Evolutionary conservation across 2,888 invertebrate genomes (phyloP), one percentile per base, ranked within the genome.

Genomic region (Caenorhabditis sinica): DNA sequence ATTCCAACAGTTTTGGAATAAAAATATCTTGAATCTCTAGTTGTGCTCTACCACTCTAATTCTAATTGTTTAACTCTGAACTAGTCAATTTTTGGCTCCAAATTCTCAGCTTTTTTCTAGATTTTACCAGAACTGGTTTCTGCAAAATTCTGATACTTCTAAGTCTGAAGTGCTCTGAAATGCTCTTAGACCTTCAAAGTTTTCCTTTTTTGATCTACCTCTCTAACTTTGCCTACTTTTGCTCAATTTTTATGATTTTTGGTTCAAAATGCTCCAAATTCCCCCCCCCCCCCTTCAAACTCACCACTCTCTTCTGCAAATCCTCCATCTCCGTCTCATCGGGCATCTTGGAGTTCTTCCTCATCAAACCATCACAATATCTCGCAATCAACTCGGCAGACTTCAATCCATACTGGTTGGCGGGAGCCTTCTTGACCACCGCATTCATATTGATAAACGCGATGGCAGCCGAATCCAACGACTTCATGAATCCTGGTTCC

Each of bases 241-340:
- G 8, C 17, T n/a, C 0, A n/a, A 49, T 49, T 49, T 49, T 49
- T 5, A 1, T n/a, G 6, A 17, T 20, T 8, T 20, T n/a, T 5
- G 6, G 49, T 17, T 4, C 13, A 15, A n/a, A 49, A n/a, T 8
- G 4, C 49, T n/a, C 8, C 15, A 49, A 5, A n/a, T n/a, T n/a
- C n/a, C n/a, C n/a, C n/a, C n/a, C n/a, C n/a, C n/a, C n/a, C n/a
- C n/a, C n/a, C n/a, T n/a, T n/a, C n/a, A n/a, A 56, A 93, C 95
- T 94, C 93, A 96, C 96, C 94, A 98, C 98, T 96, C 98, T 97
- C 94, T 97, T 98, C 43, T 99, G 95, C 61, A 97, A 97, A 93
- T 98, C 98, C 93, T 99, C 99, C 17, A 99, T 94, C 93, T 99
- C 99, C 0, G 96, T 96, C 93, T 99, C 99, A 93, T 98, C 98